Conservation (phyloP, 53 echinoderm and acorn worm genomes). For the Paracentrotus lividus region DNA sequence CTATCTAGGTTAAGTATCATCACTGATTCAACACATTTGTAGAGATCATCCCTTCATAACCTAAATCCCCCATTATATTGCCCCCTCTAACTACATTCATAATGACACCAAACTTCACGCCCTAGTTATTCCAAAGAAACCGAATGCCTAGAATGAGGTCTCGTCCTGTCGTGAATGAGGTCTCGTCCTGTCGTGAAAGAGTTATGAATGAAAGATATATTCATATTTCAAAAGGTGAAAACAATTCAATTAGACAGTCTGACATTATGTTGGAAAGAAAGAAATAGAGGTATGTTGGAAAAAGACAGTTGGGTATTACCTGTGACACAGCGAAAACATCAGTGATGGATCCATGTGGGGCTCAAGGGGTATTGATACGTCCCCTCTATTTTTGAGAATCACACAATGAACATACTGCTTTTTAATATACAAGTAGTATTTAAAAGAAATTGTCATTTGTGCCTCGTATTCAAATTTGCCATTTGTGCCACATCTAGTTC, state of each 20-base stretch:
- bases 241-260: neutral
- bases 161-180: neutral
- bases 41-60: neutral
- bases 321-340: too few species aligned
- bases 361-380: too few species aligned
- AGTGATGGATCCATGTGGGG: too few species aligned
- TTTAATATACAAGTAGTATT: too few species aligned
- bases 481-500: too few species aligned
- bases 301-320: neutral
- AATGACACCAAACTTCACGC: neutral
- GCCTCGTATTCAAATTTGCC: too few species aligned
- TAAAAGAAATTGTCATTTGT: too few species aligned
- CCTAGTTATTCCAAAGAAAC: constrained; percentile 17
- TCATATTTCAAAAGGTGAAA: neutral
- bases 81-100: neutral
- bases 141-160: constrained; percentile 4
- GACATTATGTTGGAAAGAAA: neutral
- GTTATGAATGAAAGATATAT: neutral
- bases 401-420: too few species aligned
- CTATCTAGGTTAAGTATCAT: neutral
- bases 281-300: too few species aligned
- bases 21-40: neutral
- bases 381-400: too few species aligned
- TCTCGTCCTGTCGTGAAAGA: neutral
- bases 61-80: neutral